Evolutionary conservation across 2,113 vertebrate species (phyloP).

Genomic region (Podiceps cristatus): DNA sequence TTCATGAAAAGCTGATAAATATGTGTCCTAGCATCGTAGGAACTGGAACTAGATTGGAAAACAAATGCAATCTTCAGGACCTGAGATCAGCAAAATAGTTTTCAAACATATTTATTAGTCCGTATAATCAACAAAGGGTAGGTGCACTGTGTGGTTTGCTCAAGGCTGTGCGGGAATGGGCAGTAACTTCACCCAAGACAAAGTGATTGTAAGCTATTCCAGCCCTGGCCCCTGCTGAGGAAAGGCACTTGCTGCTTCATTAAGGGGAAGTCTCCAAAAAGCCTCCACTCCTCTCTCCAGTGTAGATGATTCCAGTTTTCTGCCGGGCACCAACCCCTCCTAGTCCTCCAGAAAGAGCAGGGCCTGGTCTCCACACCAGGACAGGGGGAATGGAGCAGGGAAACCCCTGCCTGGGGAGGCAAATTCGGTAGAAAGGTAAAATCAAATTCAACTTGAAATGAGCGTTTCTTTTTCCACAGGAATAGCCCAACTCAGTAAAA

Average conservation of each 20-base stretch:
- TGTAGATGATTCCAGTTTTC: not conserved
- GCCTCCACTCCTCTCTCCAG: fast-evolving
- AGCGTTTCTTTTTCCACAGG: not conserved
- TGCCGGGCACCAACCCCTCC: not conserved
- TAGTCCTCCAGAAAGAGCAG: not conserved
- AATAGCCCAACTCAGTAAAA: not conserved
- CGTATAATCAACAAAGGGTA: not conserved
- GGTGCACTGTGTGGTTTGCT: not conserved
- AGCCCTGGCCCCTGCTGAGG: not conserved
- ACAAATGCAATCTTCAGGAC: not conserved
- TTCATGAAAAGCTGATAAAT: not conserved
- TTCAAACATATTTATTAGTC: not conserved
- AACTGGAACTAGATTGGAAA: not conserved
- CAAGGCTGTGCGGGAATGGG: not conserved
- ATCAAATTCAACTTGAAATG: not conserved
- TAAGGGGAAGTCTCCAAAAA: not conserved
- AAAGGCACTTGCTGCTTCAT: not conserved
- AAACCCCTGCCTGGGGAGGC: not conserved
- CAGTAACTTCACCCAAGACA: not conserved
- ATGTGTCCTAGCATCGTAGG: not conserved
- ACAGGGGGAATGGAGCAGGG: not conserved
- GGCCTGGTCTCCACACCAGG: not conserved
- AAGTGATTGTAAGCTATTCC: not conserved
- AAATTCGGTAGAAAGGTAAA: not conserved
- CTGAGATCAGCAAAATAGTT: not conserved